phyloP scores from a whole-genome alignment of 2,113 vertebrate genomes.

The Tauraco erythrolophus region DNA sequence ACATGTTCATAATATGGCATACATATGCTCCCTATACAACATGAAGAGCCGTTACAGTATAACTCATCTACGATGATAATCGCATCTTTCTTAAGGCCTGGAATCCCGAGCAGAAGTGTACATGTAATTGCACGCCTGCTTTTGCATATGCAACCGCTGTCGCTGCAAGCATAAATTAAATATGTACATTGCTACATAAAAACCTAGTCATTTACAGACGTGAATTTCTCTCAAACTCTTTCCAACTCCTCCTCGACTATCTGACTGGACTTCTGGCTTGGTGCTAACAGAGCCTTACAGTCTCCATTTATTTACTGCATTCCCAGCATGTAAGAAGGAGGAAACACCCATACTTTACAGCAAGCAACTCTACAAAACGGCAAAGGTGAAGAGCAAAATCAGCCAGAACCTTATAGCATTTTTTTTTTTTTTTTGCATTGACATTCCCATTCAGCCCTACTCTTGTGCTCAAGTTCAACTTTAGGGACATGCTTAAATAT shows the following conservation, averaged over 20 bases:
- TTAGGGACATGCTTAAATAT: neutral
- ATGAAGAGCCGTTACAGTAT: slow-evolving; percentile 17
- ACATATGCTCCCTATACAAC: slow-evolving; percentile 56
- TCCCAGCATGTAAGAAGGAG: neutral
- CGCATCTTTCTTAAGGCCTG: slow-evolving; percentile 47
- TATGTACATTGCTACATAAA: slow-evolving; percentile 53
- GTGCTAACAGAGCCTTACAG: neutral
- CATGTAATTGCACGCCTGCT: slow-evolving; percentile 32
- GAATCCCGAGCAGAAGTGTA: slow-evolving; percentile 17
- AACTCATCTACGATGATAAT: slow-evolving; percentile 48
- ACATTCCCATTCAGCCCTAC: neutral
- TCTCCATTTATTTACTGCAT: neutral
- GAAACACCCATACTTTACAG: neutral
- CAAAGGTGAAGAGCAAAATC: neutral
- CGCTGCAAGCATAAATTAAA: slow-evolving; percentile 56
- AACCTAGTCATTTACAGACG: slow-evolving; percentile 10
- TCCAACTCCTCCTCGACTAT: neutral
- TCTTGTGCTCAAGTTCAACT: neutral
- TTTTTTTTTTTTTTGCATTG: neutral
- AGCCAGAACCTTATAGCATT: neutral
- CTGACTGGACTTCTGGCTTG: neutral
- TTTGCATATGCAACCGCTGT: slow-evolving; percentile 55
- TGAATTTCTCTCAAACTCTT: slow-evolving; percentile 7
- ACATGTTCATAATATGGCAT: slow-evolving; percentile 38
- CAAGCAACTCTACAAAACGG: neutral